Evolutionary conservation across 2,888 invertebrate genomes (phyloP), one percentile per base, ranked within the genome.

Genomic region (Ophion ventricosus): DNA sequence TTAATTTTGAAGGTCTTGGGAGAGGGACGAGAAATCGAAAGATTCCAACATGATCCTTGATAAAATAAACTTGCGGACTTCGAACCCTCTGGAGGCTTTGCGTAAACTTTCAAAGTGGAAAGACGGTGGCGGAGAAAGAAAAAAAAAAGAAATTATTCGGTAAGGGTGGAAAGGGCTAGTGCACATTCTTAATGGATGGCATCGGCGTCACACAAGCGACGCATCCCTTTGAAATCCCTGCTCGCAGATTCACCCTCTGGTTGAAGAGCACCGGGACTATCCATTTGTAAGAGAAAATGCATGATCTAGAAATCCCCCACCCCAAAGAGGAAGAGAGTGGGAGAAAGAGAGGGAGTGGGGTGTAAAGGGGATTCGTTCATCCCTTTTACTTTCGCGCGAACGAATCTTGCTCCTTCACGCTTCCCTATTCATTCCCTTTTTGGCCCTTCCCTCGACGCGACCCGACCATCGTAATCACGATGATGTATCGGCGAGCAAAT

Each of bases 181-280:
- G 69, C 69, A 70, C 59, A 35, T 61, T 78, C 56, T 25, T 87
- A 87, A 89, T 87, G 83, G 84, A 88, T 82, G 82, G 26, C 80
- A 81, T 82, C 74, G 43, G 72, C 76, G 73, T 61, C 72, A 70
- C 75, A 74, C 74, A 73, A 86, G 86, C 84, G 87, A 87, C 84
- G 86, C 80, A 79, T 84, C 87, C 14, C 84, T 84, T 87, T 87
- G 84, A 87, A 88, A 87, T 85, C 85, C 80, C 74, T 82, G 74
- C 72, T 70, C 35, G 49, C 26, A 26, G 26, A 57, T 29, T 69
- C 67, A 11, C 75, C 63, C 69, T 29, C 54, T 49, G 49, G 49
- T n/a, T 57, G 64, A 20, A 63, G 54, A 23, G 40, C 49, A 63
- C 29, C n/a, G 23, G 54, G 7, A 63, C 79, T 56, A 72, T 79